Evolutionary conservation across 2,113 vertebrate species (phyloP).

Genomic region (Brienomyrus brachyistius): DNA sequence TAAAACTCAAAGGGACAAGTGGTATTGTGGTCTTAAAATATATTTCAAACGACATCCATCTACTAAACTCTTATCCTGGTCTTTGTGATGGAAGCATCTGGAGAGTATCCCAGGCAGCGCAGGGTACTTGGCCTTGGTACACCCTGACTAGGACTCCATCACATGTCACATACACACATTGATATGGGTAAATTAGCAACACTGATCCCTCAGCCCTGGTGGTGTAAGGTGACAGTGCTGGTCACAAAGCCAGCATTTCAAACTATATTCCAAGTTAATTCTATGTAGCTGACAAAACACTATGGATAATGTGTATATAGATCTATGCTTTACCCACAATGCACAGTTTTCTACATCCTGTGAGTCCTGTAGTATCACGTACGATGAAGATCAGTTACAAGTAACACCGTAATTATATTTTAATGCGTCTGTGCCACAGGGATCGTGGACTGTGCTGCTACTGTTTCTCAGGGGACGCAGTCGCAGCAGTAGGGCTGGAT

Average conservation of each 20-base stretch:
- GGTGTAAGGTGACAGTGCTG: neutral
- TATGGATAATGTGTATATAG: neutral
- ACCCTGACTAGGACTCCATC: neutral
- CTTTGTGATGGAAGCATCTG: neutral
- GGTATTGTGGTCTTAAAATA: neutral
- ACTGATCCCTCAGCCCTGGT: neutral
- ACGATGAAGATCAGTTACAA: neutral
- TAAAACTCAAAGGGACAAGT: neutral
- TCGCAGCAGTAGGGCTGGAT: conserved; percentile 20
- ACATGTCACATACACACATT: neutral
- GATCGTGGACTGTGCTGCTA: neutral
- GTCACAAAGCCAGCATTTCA: neutral
- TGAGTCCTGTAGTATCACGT: neutral
- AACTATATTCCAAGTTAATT: neutral
- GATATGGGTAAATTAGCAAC: neutral
- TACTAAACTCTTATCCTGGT: neutral
- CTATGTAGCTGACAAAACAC: neutral
- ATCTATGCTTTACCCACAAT: neutral
- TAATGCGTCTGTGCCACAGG: neutral
- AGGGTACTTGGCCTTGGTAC: neutral
- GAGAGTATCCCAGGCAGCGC: neutral
- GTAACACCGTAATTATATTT: neutral
- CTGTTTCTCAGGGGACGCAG: neutral
- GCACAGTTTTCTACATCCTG: neutral
- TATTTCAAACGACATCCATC: neutral